A percentile compares a stretch with the other conserved stretches of the same genome.
Conservation (phyloP, 2,888 invertebrate species). For the Lepidocyrtoides sp. region DNA sequence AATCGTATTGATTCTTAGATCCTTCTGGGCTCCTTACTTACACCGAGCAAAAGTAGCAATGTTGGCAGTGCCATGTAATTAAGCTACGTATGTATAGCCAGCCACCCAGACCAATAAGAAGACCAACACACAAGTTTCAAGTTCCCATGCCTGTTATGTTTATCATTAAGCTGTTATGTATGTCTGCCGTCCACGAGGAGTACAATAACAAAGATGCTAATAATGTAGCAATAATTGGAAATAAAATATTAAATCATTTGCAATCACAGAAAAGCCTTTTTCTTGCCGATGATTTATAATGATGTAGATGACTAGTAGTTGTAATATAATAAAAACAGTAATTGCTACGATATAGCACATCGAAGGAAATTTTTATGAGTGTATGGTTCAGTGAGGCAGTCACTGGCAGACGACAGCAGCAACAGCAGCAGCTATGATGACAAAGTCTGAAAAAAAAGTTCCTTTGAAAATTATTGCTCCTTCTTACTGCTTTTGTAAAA, state of each 20-base stretch:
- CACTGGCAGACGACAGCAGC: slow-evolving; percentile 15
- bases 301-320: neutral
- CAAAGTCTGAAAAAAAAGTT: slow-evolving; percentile 55
- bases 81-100: neutral
- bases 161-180: neutral
- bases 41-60: neutral
- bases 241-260: slow-evolving; percentile 31
- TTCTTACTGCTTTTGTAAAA: slow-evolving; percentile 28
- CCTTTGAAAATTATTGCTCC: slow-evolving; percentile 51
- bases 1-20: slow-evolving; percentile 11
- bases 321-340: no score
- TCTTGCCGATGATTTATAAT: slow-evolving; percentile 13
- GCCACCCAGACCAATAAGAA: no score
- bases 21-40: neutral
- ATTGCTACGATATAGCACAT: neutral
- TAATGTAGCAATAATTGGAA: slow-evolving; percentile 30
- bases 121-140: neutral
- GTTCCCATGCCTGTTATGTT: neutral
- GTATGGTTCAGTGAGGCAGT: slow-evolving; percentile 21
- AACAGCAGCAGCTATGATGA: no score
- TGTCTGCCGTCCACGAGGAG: neutral
- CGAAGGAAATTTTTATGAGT: slow-evolving; percentile 19
- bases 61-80: neutral
- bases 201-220: slow-evolving; percentile 14
- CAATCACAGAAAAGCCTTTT: neutral